Percentiles rank a stretch among this genome's conserved stretches.
Conservation (phyloP, 1,140 invertebrate species). For the Scaptomyza pallida region DNA sequence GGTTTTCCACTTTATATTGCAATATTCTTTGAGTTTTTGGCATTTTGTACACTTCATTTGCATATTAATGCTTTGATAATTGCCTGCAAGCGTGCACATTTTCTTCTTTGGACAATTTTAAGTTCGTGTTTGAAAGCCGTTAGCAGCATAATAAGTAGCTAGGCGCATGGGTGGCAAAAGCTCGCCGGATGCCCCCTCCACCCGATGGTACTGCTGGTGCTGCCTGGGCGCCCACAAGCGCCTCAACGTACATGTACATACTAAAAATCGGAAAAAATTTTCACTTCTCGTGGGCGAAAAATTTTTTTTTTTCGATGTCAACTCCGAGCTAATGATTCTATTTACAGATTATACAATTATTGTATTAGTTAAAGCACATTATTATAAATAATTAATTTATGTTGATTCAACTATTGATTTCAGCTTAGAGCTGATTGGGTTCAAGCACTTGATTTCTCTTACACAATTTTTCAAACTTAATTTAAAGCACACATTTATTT, state of each 20-base stretch:
- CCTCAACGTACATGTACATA: constrained; percentile 83
- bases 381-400: constrained; percentile 34
- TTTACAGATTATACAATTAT: constrained; percentile 2
- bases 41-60: constrained; percentile 69
- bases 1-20: constrained; percentile 49
- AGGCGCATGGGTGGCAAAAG: constrained; percentile 56
- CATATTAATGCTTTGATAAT: constrained; percentile 57
- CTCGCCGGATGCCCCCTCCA: constrained; percentile 58
- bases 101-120: constrained; percentile 46
- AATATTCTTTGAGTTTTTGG: constrained; percentile 54
- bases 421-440: constrained; percentile 21
- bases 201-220: constrained; percentile 44
- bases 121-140: constrained; percentile 52
- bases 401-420: constrained; percentile 63
- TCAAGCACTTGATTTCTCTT: constrained; percentile 55
- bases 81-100: constrained; percentile 54
- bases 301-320: constrained; percentile 53
- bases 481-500: constrained; percentile 26
- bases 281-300: constrained; percentile 75
- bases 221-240: constrained; percentile 61
- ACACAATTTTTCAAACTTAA: constrained; percentile 54
- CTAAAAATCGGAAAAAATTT: constrained; percentile 81
- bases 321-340: constrained; percentile 3
- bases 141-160: constrained; percentile 33
- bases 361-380: constrained; percentile 1